These are phyloP conservation scores for Lycorma delicatula DNA, from an alignment of 1,140 invertebrate species.

Conservation along the genomic window DNA sequence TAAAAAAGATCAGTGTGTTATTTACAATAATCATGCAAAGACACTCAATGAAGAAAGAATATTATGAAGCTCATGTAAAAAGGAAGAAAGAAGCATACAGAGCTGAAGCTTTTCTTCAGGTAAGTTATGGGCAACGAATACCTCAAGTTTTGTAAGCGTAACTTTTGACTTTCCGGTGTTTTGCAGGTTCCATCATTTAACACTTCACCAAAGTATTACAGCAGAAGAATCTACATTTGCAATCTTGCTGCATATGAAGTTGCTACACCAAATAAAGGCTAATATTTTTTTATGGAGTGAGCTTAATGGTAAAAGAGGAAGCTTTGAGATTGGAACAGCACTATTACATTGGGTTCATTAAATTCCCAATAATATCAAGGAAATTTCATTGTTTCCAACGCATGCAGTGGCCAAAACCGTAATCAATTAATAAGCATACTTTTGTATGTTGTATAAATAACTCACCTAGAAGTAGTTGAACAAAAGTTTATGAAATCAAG, in stretches of 20 bases:
- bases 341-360: constrained; percentile 16
- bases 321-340: constrained; percentile 23
- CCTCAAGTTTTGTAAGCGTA: constrained; percentile 1
- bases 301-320: constrained; percentile 23
- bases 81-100: constrained; percentile 7
- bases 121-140: neutral
- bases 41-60: no score
- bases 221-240: constrained; percentile 20
- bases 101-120: neutral
- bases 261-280: constrained; percentile 18
- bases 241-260: constrained; percentile 27
- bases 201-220: constrained; percentile 20
- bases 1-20: no score
- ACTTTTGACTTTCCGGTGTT: constrained; percentile 15
- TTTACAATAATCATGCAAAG: no score
- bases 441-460: neutral
- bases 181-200: constrained; percentile 13
- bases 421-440: constrained; percentile 18
- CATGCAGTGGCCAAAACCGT: constrained; percentile 25
- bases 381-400: constrained; percentile 24
- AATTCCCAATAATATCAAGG: constrained; percentile 16
- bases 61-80: neutral
- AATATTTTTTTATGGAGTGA: constrained; percentile 24
- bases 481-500: neutral
- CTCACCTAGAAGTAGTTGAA: neutral